Base-by-base conservation (phyloP, 2,888 invertebrate species). In the Synergus umbraculus region DNA sequence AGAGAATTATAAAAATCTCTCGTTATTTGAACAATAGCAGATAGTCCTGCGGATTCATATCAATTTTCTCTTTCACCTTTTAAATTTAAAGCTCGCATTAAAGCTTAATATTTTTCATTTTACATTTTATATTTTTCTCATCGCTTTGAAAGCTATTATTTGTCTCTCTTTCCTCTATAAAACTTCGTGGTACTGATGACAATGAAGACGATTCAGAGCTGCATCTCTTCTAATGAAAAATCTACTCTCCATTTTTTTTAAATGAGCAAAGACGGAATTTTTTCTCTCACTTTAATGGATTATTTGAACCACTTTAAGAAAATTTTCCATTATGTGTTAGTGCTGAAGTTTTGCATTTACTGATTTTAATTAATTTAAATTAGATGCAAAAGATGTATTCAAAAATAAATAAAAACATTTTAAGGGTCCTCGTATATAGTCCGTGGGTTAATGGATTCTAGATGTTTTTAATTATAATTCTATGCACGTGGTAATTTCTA, bases 81-180 rank as follows among this genome's bases (percentile, higher is more conserved):
- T 7, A 37, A 37, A 37, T 29, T 29, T 29, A 29, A 22, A 22
- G 22, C 1, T 22, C 22, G 22, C 22, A 0, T 22, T 22, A 22
- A 29, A 29, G 29, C 29, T 29, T 29, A 37, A 37, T 0, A 37
- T 37, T 37, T 37, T 37, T 37, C 5, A 37, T 37, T 37, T 37
- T n/a, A n/a, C 8, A 44, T 37, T 73, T 41, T 4, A 73, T 22
- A 22, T 22, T n/a, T 10, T 79, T 66, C 77, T 84, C 82, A 83
- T 85, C 81, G 67, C 83, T 82, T 79, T 83, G 54, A 85, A 86
- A 86, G 84, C 85, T 77, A 78, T 78, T 78, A 86, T 85, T 84
- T 85, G 82, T 82, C 82, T 84, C 1, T 37, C 41, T 73, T 73
- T 54, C 4, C 37, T 54, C 3, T 60, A 22, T n/a, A 8, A 54